These are phyloP conservation scores for Carassius auratus DNA, from an alignment of 2,113 vertebrate genomes.

Conservation along the genomic window DNA sequence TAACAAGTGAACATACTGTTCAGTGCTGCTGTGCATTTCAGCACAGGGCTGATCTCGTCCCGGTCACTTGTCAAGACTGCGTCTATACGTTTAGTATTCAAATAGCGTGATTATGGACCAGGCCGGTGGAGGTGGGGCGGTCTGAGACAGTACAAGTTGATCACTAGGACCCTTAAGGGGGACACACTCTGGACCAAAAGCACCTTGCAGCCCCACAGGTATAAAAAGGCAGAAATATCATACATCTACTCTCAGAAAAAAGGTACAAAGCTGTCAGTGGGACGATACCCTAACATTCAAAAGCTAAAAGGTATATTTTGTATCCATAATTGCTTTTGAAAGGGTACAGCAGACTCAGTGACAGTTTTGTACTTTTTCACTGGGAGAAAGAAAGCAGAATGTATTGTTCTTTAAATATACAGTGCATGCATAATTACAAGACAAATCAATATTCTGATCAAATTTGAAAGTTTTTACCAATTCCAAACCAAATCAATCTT, in stretches of 20 bases:
- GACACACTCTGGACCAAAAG: not conserved
- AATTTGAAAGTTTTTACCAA: too few species aligned
- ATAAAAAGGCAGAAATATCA: not conserved
- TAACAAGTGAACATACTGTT: constrained; percentile 40
- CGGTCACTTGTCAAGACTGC: not conserved
- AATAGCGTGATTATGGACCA: not conserved
- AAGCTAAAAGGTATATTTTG: too few species aligned
- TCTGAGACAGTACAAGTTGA: not conserved
- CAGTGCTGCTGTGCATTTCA: not conserved
- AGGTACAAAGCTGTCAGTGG: not conserved
- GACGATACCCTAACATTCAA: not conserved
- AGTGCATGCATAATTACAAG: too few species aligned
- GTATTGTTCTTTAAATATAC: too few species aligned
- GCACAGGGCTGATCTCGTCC: constrained; percentile 5
- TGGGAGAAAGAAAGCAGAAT: not conserved
- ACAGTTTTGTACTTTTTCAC: not conserved
- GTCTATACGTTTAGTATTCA: not conserved
- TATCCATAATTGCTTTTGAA: too few species aligned
- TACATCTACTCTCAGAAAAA: not conserved
- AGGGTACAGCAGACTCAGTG: not conserved
- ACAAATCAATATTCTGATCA: too few species aligned
- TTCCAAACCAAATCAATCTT: too few species aligned
- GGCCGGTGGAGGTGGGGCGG: not conserved
- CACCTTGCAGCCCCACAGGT: not conserved
- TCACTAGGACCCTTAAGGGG: not conserved